Percentiles rank a stretch among this genome's conserved stretches.
Conservation (phyloP, 2,888 invertebrate genomes). For the Biston betularia region DNA sequence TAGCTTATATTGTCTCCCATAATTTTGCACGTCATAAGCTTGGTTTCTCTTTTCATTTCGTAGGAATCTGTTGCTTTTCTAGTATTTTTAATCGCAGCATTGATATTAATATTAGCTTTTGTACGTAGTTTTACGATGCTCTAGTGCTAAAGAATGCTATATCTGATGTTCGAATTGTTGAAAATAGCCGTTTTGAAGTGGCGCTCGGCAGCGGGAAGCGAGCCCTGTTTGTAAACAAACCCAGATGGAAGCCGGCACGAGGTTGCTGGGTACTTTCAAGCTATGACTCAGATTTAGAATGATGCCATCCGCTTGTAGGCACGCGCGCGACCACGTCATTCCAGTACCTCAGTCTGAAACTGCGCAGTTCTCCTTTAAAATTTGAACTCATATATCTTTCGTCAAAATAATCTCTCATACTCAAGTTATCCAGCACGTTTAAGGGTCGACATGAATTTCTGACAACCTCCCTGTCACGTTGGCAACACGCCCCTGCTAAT, state of each 20-base stretch:
- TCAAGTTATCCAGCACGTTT: conserved; percentile 33
- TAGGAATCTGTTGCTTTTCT: conserved; percentile 1
- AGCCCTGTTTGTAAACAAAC: conserved; percentile 70
- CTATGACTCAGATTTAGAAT: conserved; percentile 66
- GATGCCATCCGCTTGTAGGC: conserved; percentile 64
- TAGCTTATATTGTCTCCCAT: conserved; percentile 18
- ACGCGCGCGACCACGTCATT: conserved; percentile 52
- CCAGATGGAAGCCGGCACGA: conserved; percentile 51
- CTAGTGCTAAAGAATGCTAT: conserved; percentile 1
- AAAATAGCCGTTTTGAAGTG: conserved; percentile 28
- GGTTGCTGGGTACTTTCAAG: conserved; percentile 47
- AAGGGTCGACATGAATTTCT: conserved; percentile 37
- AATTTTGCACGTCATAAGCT: conserved; percentile 15
- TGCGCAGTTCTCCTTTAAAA: conserved; percentile 53
- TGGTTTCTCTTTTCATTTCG: background rate
- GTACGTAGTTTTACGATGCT: conserved; percentile 3
- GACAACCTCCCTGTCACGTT: conserved; percentile 56
- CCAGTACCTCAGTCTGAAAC: conserved; percentile 35
- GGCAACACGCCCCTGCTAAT: conserved; percentile 65
- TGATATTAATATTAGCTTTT: conserved; percentile 14
- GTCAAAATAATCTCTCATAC: conserved; percentile 42
- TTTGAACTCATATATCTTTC: conserved; percentile 40
- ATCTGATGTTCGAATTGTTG: conserved; percentile 7
- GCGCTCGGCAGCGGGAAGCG: conserved; percentile 31
- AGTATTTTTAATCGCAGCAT: background rate